These are phyloP conservation scores for Sebastes miniatus DNA, from an alignment of 2,797 vertebrate genomes.

Conservation along the genomic window DNA sequence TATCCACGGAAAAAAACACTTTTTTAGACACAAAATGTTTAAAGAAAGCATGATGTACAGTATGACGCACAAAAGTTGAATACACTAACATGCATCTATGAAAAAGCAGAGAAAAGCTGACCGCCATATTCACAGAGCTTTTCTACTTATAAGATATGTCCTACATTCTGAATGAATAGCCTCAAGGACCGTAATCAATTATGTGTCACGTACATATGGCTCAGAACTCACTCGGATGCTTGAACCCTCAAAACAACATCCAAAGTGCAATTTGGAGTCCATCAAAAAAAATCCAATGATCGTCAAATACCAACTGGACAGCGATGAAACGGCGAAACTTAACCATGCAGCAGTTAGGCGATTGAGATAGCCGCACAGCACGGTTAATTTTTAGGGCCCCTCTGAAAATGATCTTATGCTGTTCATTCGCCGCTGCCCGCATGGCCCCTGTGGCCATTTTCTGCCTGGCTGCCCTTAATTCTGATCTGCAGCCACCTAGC, in stretches of 20 bases:
- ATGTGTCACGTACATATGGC: conserved; percentile 53
- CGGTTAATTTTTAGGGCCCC: conserved; percentile 71
- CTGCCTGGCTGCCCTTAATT: conserved; percentile 76
- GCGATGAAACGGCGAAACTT: conserved; percentile 46
- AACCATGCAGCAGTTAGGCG: conserved; percentile 51
- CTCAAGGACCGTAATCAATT: conserved; percentile 54
- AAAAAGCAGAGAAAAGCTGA: neutral
- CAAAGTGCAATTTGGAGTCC: conserved; percentile 67
- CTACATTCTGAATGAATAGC: conserved; percentile 35
- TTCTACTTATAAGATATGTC: neutral
- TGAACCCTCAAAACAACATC: conserved; percentile 60
- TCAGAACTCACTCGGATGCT: conserved; percentile 56
- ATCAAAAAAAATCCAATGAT: conserved; percentile 42
- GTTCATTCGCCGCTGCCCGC: conserved; percentile 52
- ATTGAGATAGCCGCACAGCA: conserved; percentile 62
- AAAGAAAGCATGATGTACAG: neutral
- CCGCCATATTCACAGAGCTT: conserved; percentile 7
- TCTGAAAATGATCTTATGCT: conserved; percentile 74
- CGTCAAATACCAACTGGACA: conserved; percentile 65
- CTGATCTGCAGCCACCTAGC: conserved; percentile 60
- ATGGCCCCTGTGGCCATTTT: conserved; percentile 76
- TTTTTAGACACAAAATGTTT: neutral
- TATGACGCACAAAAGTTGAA: neutral
- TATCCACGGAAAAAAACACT: neutral
- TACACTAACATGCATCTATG: neutral